Evolutionary conservation across 2,888 invertebrate species (phyloP).

Genomic region (Epinotia demarniana): DNA sequence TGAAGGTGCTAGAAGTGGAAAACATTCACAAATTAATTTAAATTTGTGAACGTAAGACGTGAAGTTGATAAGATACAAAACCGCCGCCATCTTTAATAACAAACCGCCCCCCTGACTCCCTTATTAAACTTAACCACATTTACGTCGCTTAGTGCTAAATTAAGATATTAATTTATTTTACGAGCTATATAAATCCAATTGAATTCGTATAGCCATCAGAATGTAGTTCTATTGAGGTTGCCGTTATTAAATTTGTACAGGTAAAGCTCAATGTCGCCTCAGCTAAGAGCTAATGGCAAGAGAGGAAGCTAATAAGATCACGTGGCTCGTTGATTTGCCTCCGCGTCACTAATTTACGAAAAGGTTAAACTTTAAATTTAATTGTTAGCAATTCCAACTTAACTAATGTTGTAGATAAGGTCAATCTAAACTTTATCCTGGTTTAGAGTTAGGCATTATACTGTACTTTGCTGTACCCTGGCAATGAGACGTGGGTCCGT

Average conservation of each 20-base stretch:
- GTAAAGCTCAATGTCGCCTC: conserved; percentile 57
- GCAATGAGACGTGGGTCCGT: too few species aligned
- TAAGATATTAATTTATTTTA: conserved; percentile 41
- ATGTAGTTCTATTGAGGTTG: conserved; percentile 50
- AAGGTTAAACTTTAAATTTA: conserved; percentile 61
- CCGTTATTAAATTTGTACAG: conserved; percentile 62
- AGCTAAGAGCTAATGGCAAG: conserved; percentile 59
- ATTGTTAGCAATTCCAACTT: conserved; percentile 55
- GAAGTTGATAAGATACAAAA: not conserved
- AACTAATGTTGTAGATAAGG: conserved; percentile 34
- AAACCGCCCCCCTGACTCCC: conserved; percentile 1
- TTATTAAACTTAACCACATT: conserved; percentile 8
- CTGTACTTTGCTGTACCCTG: not conserved
- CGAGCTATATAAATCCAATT: conserved; percentile 33
- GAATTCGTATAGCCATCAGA: conserved; percentile 37
- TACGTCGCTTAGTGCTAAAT: conserved; percentile 28
- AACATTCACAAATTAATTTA: too few species aligned
- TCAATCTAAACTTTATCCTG: not conserved
- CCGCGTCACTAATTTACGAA: conserved; percentile 59
- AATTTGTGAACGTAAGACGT: not conserved
- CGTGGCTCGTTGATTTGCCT: conserved; percentile 67
- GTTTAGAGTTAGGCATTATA: not conserved
- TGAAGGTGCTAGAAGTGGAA: too few species aligned
- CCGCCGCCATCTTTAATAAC: conserved; percentile 17
- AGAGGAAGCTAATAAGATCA: conserved; percentile 70